These are phyloP conservation scores for Patella ulyssiponensis DNA, from an alignment of 2,888 invertebrate genomes.

Conservation along the genomic window DNA sequence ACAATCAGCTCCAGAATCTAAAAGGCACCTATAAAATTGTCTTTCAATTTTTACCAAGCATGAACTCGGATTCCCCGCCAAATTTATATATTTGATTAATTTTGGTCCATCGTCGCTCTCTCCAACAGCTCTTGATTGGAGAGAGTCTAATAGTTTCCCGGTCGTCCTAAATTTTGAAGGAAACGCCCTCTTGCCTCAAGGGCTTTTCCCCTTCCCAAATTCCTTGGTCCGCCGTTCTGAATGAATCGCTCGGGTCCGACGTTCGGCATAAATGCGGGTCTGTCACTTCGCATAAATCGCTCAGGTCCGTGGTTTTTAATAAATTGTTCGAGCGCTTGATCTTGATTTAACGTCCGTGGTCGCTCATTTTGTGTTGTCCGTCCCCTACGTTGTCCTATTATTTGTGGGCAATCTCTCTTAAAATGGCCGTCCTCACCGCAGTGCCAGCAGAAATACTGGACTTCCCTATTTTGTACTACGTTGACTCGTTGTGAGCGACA, in stretches of 20 bases:
- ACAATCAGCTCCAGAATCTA: background rate
- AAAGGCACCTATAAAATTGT: background rate
- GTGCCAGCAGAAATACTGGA: background rate
- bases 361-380: too few species aligned
- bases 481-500: background rate
- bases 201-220: too few species aligned
- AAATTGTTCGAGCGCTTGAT: too few species aligned
- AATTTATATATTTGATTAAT: background rate
- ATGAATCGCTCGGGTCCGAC: too few species aligned
- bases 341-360: too few species aligned
- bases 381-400: too few species aligned
- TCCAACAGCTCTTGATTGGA: background rate
- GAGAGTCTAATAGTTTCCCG: conserved; percentile 6
- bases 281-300: too few species aligned
- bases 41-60: background rate
- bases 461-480: too few species aligned
- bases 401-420: background rate
- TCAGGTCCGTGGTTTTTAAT: too few species aligned
- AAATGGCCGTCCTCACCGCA: background rate
- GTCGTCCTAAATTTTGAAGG: background rate
- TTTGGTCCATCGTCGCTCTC: background rate
- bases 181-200: too few species aligned
- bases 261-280: too few species aligned
- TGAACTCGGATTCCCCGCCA: background rate
- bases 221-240: too few species aligned